Evolutionary conservation across 2,797 vertebrate genomes (phyloP).

Genomic region (Momotus momota): DNA sequence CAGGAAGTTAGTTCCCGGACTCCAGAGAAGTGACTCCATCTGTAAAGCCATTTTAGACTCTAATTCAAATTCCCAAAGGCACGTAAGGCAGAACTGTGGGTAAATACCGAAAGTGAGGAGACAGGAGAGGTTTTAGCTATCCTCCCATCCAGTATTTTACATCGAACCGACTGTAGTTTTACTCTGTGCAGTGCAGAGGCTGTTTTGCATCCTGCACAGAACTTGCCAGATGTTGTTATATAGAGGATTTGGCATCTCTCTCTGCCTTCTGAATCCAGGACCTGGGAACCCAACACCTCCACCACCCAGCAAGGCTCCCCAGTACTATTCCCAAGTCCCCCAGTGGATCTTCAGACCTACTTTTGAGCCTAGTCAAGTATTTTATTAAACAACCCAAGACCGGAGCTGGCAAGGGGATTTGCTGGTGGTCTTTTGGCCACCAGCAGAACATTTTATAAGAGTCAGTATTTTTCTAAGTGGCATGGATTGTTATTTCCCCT

Average conservation of each 20-base stretch:
- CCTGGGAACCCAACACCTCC: background rate
- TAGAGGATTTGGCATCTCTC: background rate
- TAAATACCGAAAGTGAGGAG: background rate
- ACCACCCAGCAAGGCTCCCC: background rate
- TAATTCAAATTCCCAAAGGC: background rate
- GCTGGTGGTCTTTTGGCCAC: background rate
- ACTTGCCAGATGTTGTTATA: background rate
- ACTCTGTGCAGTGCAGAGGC: background rate
- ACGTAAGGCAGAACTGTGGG: background rate
- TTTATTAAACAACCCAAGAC: background rate
- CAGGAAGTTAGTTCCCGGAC: background rate
- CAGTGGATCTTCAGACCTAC: background rate
- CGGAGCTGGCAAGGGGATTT: background rate
- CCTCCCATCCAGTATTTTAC: background rate
- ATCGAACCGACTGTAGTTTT: background rate
- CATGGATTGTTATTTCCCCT: background rate
- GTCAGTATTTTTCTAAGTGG: background rate
- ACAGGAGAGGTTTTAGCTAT: background rate
- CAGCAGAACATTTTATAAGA: background rate
- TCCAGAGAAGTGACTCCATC: background rate
- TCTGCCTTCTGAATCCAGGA: background rate
- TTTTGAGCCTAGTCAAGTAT: background rate
- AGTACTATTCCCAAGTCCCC: fast-evolving
- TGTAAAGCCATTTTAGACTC: background rate
- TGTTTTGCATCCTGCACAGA: background rate